Evolutionary conservation across 2,113 vertebrate species (phyloP).

Genomic region (Melanostigma gelatinosum): DNA sequence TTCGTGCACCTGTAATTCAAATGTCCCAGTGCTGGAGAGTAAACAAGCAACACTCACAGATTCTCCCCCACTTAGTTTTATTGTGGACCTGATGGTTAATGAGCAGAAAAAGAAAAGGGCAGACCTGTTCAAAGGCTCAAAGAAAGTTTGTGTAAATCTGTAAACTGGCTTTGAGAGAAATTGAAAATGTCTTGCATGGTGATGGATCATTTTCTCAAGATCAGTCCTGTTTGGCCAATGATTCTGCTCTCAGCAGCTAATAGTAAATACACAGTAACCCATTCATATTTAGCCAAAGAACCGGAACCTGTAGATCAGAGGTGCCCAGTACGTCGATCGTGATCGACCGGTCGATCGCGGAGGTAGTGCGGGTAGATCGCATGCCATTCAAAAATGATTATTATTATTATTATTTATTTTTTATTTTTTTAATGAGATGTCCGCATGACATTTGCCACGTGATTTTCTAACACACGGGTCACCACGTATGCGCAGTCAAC

Average conservation of each 20-base stretch:
- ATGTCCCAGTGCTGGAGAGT: slow-evolving; percentile 54
- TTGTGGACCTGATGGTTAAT: slow-evolving; percentile 40
- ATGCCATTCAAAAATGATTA: too few relatives aligned
- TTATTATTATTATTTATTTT: too few relatives aligned
- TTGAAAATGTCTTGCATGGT: neutral
- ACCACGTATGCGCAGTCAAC: too few relatives aligned
- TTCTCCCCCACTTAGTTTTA: slow-evolving; percentile 1
- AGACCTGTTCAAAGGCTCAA: slow-evolving; percentile 1
- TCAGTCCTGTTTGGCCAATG: neutral
- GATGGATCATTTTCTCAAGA: slow-evolving; percentile 1
- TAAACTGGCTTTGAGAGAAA: slow-evolving; percentile 6
- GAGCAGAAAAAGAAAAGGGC: slow-evolving; percentile 22
- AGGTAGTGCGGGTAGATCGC: too few relatives aligned
- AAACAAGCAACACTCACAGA: slow-evolving; percentile 54
- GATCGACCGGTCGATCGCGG: too few relatives aligned
- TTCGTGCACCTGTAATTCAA: slow-evolving; percentile 78
- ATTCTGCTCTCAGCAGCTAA: neutral
- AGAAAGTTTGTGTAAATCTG: slow-evolving; percentile 19
- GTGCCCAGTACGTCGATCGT: too few relatives aligned
- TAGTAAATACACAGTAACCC: neutral
- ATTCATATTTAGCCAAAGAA: slow-evolving; percentile 1
- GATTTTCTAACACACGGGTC: too few relatives aligned
- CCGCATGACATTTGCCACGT: too few relatives aligned
- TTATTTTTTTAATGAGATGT: too few relatives aligned
- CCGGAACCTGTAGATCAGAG: neutral